Evolutionary conservation across 2,888 invertebrate genomes (phyloP), one percentile per base, ranked within the genome.

Genomic region (Sympetrum striolatum): DNA sequence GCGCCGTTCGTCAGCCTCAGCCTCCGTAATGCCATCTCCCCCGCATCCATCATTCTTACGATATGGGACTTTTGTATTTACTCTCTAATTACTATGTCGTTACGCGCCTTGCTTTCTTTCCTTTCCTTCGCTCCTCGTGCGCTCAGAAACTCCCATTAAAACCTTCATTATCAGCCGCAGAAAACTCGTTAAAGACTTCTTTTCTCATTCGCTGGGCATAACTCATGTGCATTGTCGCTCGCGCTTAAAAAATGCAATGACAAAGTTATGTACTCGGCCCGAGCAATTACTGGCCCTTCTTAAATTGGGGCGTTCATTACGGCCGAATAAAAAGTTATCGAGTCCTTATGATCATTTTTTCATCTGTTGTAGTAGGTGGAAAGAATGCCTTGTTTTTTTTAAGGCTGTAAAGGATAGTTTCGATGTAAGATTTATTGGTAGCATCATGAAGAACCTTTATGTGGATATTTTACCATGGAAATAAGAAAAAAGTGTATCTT

Each of bases 91-190:
- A 86, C 35, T 37, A 25, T 60, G 37, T 60, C 37, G 60, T 37
- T 86, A 22, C 86, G 22, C 58, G 5, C 35, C 86, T 53, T 35
- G 2, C 60, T 48, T 18, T 86, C 60, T 60, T 60, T 14, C 58
- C 82, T 82, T 31, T 82, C 44, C 14, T n/a, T 25, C 35, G 58
- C 14, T 3, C 15, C n/a, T 22, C 6, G 14, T 10, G 6, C 37
- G 22, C 37, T 86, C 39, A n/a, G 31, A 22, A 35, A 6, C 22
- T 6, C 22, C 37, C 37, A 53, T 86, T 86, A 64, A 58, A 64
- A 22, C 48, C n/a, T 86, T 60, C 86, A 86, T 64, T 86, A 60
- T 86, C 86, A 37, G 25, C 86, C 37, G 37, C 58, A 86, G 37
- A 22, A n/a, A 35, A 58, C 82, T 53, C 82, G 35, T 53, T 60